Evolutionary conservation across 2,888 invertebrate genomes (phyloP).

Genomic region (Hermodice carunculata): DNA sequence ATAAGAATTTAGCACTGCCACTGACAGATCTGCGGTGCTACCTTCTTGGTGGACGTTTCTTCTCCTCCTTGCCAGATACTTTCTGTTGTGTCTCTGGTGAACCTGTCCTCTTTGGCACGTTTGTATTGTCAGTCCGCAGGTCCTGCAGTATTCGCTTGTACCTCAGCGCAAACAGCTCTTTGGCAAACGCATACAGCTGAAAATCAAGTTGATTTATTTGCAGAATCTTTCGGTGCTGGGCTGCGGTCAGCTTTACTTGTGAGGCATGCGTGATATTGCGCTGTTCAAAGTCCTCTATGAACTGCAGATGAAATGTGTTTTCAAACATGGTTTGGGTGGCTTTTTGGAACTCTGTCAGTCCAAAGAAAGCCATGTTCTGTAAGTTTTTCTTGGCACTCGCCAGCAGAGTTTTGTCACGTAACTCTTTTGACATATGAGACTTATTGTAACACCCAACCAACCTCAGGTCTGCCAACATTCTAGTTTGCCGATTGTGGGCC

Average conservation of each 20-base stretch:
- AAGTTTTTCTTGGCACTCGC: slow-evolving; percentile 96
- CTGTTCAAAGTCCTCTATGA: slow-evolving; percentile 79
- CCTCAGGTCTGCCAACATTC: slow-evolving; percentile 97
- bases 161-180: slow-evolving; percentile 82
- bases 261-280: slow-evolving; percentile 91
- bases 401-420: slow-evolving; percentile 78
- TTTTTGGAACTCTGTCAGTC: slow-evolving; percentile 94
- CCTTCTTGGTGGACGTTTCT: too few relatives aligned
- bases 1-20: too few relatives aligned
- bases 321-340: slow-evolving; percentile 67
- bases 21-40: too few relatives aligned
- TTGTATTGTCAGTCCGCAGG: too few relatives aligned
- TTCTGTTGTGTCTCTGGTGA: too few relatives aligned
- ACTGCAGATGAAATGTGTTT: slow-evolving; percentile 59
- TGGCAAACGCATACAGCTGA: slow-evolving; percentile 93
- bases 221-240: slow-evolving; percentile 82
- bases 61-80: too few relatives aligned
- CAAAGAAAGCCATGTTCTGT: slow-evolving; percentile 93
- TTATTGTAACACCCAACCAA: slow-evolving; percentile 94
- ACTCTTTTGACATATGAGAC: slow-evolving; percentile 44
- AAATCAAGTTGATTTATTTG: slow-evolving; percentile 90
- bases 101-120: too few relatives aligned
- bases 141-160: slow-evolving; percentile 9
- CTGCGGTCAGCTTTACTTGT: slow-evolving; percentile 81
- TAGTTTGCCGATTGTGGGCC: slow-evolving; percentile 95